Evolutionary conservation across 2,113 vertebrate genomes (phyloP).

Genomic region (Trematocara variabile): DNA sequence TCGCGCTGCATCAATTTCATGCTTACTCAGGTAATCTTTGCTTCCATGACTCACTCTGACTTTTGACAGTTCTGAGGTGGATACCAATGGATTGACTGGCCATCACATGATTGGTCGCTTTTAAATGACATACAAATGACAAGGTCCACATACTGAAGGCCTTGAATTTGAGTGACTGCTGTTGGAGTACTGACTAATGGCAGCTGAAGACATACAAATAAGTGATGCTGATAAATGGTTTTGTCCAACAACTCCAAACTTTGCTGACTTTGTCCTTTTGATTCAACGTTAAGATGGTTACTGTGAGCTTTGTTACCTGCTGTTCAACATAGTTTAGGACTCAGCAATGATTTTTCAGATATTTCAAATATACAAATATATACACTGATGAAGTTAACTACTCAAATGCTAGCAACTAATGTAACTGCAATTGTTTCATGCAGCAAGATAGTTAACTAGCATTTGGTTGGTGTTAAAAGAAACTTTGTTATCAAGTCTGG

Average conservation of each 20-base stretch:
- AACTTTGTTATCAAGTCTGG: not conserved
- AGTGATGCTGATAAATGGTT: not conserved
- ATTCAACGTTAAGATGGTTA: not conserved
- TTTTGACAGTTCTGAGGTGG: not conserved
- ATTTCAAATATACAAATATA: not conserved
- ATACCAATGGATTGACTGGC: not conserved
- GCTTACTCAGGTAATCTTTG: not conserved
- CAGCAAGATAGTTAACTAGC: not conserved
- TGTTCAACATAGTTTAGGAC: not conserved
- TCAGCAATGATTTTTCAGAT: not conserved
- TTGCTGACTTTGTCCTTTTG: not conserved
- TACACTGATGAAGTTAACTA: not conserved
- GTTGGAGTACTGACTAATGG: not conserved
- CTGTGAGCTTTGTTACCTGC: not conserved
- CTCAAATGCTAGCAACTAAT: not conserved
- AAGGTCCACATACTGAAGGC: not conserved
- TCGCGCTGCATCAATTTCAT: not conserved
- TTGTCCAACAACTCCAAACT: not conserved
- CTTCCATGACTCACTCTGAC: not conserved
- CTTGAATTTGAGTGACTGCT: not conserved
- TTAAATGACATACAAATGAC: not conserved
- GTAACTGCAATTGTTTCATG: not conserved
- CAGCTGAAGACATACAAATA: not conserved
- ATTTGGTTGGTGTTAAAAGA: not conserved
- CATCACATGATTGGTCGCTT: not conserved